phyloP scores from a whole-genome alignment of 1,140 invertebrate species.

The Rhopalosiphum padi region DNA sequence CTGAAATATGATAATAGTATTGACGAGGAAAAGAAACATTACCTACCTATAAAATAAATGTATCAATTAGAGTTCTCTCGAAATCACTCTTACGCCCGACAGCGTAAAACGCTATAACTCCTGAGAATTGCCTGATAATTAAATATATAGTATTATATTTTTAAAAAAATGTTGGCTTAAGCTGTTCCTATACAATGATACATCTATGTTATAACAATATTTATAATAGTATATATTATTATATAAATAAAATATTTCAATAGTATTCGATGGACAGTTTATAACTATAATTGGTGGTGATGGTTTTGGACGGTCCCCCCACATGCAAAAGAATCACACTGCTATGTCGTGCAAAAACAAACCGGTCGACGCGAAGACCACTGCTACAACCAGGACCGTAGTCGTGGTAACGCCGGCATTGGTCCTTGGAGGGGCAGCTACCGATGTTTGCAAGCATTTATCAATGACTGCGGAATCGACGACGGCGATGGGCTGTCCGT shows the following conservation, averaged over 20 bases:
- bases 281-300: background rate
- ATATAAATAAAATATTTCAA: background rate
- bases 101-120: background rate
- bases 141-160: background rate
- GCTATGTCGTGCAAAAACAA: background rate
- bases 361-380: background rate
- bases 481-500: conserved; percentile 74
- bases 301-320: background rate
- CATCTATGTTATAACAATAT: background rate
- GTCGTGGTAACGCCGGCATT: background rate
- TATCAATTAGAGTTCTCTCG: background rate
- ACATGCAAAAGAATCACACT: background rate
- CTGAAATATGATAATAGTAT: background rate
- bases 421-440: background rate
- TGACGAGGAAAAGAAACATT: background rate
- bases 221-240: background rate
- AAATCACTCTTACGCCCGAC: background rate
- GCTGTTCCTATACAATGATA: background rate
- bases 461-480: conserved; percentile 65
- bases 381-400: background rate
- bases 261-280: background rate
- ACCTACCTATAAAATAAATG: background rate
- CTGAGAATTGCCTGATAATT: background rate
- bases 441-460: background rate
- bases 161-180: background rate